These are phyloP conservation scores for Kradibia gibbosae DNA, from an alignment of 1,140 invertebrate genomes.

Conservation along the genomic window DNA sequence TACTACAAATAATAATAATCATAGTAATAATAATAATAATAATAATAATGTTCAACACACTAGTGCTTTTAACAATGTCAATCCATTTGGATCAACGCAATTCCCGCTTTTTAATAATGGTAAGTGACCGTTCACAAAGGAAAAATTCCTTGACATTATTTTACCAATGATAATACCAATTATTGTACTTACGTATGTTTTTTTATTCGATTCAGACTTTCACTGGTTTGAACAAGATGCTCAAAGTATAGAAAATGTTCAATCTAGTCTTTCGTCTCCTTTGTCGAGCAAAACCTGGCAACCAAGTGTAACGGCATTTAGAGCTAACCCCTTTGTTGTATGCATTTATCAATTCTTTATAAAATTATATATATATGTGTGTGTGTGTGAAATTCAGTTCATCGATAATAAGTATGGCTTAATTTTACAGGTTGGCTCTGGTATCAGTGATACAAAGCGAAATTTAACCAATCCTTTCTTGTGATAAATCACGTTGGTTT, in stretches of 20 bases:
- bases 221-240: slow-evolving; percentile 65
- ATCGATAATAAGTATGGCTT: not conserved
- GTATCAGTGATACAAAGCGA: slow-evolving; percentile 66
- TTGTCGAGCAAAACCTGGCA: slow-evolving; percentile 70
- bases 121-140: no score
- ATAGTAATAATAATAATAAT: slow-evolving; percentile 49
- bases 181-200: slow-evolving; percentile 10
- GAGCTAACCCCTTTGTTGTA: slow-evolving; percentile 71
- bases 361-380: no score
- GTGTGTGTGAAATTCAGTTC: no score
- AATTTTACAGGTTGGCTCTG: slow-evolving; percentile 67
- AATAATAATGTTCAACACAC: slow-evolving; percentile 63
- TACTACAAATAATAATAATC: slow-evolving; percentile 45
- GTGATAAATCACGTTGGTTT: slow-evolving; percentile 64
- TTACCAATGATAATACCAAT: slow-evolving; percentile 23
- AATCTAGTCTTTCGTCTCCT: slow-evolving; percentile 69
- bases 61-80: slow-evolving; percentile 63
- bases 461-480: slow-evolving; percentile 72
- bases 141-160: no score
- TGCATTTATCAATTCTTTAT: slow-evolving; percentile 16
- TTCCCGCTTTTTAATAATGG: slow-evolving; percentile 65
- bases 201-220: slow-evolving; percentile 64
- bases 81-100: slow-evolving; percentile 67
- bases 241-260: slow-evolving; percentile 67
- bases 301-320: slow-evolving; percentile 67